Evolutionary conservation across 2,113 vertebrate species (phyloP).

Genomic region (Strix aluco): DNA sequence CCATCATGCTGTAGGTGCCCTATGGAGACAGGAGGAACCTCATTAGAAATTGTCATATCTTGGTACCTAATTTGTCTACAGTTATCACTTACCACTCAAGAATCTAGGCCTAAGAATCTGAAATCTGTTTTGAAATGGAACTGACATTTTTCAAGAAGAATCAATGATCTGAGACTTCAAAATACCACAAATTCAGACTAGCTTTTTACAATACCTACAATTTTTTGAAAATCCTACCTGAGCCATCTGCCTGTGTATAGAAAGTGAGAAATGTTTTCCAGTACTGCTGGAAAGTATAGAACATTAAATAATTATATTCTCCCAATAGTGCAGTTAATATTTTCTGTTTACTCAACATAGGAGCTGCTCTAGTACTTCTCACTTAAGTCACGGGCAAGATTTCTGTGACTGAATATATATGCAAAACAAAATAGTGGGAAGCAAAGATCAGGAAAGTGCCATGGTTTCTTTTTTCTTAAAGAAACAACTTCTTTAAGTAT

Average conservation of each 20-base stretch:
- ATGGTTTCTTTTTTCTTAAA: background rate
- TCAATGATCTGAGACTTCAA: background rate
- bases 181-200: background rate
- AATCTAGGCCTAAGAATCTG: background rate
- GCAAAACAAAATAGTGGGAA: background rate
- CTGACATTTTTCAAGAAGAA: background rate
- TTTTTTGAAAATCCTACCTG: background rate
- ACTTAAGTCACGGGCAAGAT: background rate
- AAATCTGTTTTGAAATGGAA: background rate
- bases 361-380: background rate
- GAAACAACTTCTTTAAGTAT: background rate
- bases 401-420: background rate
- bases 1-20: background rate
- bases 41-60: background rate
- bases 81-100: background rate
- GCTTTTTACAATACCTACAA: background rate
- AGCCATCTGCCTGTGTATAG: background rate
- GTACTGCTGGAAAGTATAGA: background rate
- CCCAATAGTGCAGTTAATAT: background rate
- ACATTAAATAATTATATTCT: background rate
- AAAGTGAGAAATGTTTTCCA: background rate
- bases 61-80: background rate
- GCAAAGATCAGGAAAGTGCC: background rate
- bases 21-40: background rate
- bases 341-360: background rate